Base-by-base conservation (phyloP, 2,113 vertebrate species). In the Limanda limanda region DNA sequence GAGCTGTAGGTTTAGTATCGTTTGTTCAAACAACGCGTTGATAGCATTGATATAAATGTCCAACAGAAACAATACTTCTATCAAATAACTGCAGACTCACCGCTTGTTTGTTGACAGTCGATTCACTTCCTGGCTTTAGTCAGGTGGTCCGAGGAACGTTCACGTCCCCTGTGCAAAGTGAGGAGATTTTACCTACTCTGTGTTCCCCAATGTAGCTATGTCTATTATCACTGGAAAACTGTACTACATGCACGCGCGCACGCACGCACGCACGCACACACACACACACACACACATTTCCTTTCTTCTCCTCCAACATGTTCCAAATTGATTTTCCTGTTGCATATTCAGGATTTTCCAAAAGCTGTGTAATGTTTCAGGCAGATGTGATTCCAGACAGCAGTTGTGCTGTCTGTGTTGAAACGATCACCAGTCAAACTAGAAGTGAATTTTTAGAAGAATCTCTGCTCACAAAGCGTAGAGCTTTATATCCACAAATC, bases 131-230 rank as follows among this genome's bases (percentile, higher is more conserved):
- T 66, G 77, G 47, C 71, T 79, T 27, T 10, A 20, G 65, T 89
- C 91, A 94, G 87, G 82, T 94, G 91, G 37, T 62, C 0, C 0
- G 78, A 23, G 11, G 47, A 4, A 14, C 81, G 69, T 88, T 89
- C 52, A 71, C 11, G 1, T 60, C 5, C 63, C 2, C n/a, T 1
- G 25, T 7, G 47, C 48, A 55, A 67, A 67, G 21, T 11, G 23
- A 48, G 48, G 47, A 72, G 9, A 21, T 48, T 68, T 48, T 2
- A 8, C 18, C 1, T n/a, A n/a, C 15, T 10, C 15, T 10, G 12
- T 54, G 51, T 54, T 15, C 8, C 8, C n/a, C 18, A 21, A 3
- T 10, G 20, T 54, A 51, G 18, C 40, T 11, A 13, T 42, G 40
- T 42, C 40, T 12, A 13, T 42, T 42, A 11, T 12, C 10, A 13